Evolutionary conservation across 2,888 invertebrate genomes (phyloP).

Genomic region (Xylophagus ater): DNA sequence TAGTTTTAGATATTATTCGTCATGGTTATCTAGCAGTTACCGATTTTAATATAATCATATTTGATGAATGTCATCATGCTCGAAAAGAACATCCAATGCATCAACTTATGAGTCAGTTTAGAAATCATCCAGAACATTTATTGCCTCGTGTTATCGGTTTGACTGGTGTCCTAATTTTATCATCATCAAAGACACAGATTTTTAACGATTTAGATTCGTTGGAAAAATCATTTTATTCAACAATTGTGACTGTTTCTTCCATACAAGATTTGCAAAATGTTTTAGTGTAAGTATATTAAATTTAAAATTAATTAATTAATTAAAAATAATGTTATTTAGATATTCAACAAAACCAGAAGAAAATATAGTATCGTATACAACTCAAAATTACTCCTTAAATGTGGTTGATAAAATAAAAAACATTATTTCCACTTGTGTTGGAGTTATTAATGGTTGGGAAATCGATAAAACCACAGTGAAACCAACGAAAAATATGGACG

Average conservation of each 20-base stretch:
- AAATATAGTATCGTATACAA: slow-evolving; percentile 24
- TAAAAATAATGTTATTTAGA: slow-evolving; percentile 26
- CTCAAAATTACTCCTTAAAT: not conserved
- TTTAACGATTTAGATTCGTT: slow-evolving; percentile 46
- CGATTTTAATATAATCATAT: slow-evolving; percentile 68
- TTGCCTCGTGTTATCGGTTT: slow-evolving; percentile 72
- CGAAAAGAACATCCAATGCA: slow-evolving; percentile 74
- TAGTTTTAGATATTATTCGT: slow-evolving; percentile 58
- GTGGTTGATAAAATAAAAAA: not conserved
- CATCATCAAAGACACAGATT: slow-evolving; percentile 49
- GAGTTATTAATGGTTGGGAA: slow-evolving; percentile 18
- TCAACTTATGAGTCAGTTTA: slow-evolving; percentile 55
- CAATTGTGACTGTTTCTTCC: slow-evolving; percentile 57
- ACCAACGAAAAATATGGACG: slow-evolving; percentile 22
- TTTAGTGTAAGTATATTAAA: slow-evolving; percentile 31
- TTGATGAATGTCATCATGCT: slow-evolving; percentile 93
- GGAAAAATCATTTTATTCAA: slow-evolving; percentile 62
- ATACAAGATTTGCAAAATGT: slow-evolving; percentile 36
- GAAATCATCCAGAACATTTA: slow-evolving; percentile 33
- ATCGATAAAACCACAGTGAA: slow-evolving; percentile 24
- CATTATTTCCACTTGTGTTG: slow-evolving; percentile 13
- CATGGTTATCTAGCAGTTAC: slow-evolving; percentile 48
- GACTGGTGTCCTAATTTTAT: slow-evolving; percentile 76
- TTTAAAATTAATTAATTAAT: not conserved
- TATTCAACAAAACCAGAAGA: slow-evolving; percentile 47